These are phyloP conservation scores for Cantharis lateralis DNA, from an alignment of 2,888 invertebrate genomes.

Conservation along the genomic window DNA sequence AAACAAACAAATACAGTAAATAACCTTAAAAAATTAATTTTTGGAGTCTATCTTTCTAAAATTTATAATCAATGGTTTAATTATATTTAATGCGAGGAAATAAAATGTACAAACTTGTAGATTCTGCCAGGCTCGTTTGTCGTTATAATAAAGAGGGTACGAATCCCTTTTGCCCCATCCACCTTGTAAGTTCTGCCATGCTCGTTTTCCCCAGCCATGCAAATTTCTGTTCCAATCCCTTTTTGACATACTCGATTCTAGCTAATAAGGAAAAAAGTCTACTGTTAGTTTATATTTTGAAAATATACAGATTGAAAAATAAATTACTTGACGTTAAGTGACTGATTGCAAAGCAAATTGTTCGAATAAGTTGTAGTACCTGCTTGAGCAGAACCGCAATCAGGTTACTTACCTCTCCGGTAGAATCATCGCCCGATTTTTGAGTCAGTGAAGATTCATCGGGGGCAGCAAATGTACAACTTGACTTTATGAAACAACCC, in stretches of 20 bases:
- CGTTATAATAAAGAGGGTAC: constrained; percentile 45
- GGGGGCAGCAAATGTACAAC: constrained; percentile 35
- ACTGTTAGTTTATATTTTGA: neutral
- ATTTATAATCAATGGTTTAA: neutral
- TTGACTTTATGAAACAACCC: constrained; percentile 42
- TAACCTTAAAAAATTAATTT: too few relatives aligned
- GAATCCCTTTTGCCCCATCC: constrained; percentile 63
- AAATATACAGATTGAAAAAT: neutral
- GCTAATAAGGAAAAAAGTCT: constrained; percentile 34
- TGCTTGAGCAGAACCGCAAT: neutral
- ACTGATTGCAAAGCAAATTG: neutral
- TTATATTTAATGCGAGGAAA: neutral
- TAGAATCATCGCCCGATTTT: constrained; percentile 42
- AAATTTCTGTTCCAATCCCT: constrained; percentile 65
- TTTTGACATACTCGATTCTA: constrained; percentile 63
- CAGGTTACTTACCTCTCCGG: constrained; percentile 42
- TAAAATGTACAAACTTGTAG: constrained; percentile 47
- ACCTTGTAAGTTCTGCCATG: constrained; percentile 63
- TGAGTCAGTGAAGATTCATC: constrained; percentile 38
- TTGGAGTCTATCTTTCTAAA: neutral
- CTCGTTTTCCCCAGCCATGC: constrained; percentile 64
- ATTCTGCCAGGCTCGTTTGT: constrained; percentile 65
- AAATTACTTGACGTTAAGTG: neutral
- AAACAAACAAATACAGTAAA: too few relatives aligned
- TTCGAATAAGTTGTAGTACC: neutral